A percentile compares a stretch with the other conserved stretches of the same genome.
These are phyloP conservation scores for Pelecanoides urinatrix DNA, from an alignment of 2,113 vertebrate species.

Conservation along the genomic window DNA sequence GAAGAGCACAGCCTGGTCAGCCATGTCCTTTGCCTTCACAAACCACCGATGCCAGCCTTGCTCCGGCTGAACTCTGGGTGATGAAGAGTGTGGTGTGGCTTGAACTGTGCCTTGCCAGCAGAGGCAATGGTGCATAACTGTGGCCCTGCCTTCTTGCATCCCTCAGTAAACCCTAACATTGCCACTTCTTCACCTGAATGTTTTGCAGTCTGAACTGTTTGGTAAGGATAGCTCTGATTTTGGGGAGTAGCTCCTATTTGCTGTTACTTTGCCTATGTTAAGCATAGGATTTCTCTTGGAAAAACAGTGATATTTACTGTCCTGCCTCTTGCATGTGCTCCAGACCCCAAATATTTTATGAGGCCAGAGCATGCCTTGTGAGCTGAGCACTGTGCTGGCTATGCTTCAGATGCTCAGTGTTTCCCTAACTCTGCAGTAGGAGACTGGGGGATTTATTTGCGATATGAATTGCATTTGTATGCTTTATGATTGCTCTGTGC, in stretches of 20 bases:
- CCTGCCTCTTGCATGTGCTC: neutral
- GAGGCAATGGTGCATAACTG: neutral
- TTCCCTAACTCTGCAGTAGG: neutral
- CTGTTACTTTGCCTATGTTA: neutral
- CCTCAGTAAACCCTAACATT: neutral
- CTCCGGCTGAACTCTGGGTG: fast-evolving
- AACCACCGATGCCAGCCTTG: neutral
- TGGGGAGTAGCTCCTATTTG: neutral
- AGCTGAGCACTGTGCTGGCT: neutral
- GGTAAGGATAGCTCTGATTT: neutral
- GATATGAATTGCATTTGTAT: neutral
- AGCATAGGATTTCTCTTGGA: neutral
- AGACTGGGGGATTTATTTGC: neutral
- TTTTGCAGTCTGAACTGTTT: neutral
- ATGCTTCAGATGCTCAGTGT: neutral
- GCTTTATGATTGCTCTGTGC: neutral
- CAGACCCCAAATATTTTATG: neutral
- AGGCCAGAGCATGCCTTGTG: neutral
- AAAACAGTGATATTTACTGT: neutral
- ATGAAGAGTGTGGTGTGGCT: neutral
- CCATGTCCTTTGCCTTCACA: neutral
- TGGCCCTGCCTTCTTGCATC: neutral
- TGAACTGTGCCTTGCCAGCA: neutral
- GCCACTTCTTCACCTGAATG: neutral
- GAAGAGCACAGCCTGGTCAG: neutral